phyloP scores from a whole-genome alignment of 2,888 invertebrate genomes.

The Coelopa pilipes region DNA sequence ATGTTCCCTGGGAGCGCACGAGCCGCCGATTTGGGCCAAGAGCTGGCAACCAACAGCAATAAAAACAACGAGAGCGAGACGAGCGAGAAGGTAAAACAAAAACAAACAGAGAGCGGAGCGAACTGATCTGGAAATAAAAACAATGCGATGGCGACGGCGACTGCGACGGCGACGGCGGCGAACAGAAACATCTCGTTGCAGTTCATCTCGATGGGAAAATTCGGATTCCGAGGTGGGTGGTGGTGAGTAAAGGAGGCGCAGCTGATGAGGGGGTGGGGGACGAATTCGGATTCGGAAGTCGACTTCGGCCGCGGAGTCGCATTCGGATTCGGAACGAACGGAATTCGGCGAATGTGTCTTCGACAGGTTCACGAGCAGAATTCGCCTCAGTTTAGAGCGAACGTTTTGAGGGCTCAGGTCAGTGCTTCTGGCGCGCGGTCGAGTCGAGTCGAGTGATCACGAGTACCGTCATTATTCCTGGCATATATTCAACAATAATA shows the following conservation, averaged over 20 bases:
- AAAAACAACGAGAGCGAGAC: too few relatives aligned
- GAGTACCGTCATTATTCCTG: too few relatives aligned
- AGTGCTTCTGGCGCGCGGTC: slow-evolving; percentile 42
- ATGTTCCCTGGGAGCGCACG: too few relatives aligned
- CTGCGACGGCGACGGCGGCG: neutral
- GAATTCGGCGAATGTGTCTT: slow-evolving; percentile 31
- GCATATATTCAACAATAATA: too few relatives aligned
- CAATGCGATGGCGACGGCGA: neutral
- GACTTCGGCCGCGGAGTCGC: too few relatives aligned
- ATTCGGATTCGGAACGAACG: slow-evolving; percentile 30
- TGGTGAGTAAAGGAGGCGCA: too few relatives aligned
- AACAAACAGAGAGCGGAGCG: neutral
- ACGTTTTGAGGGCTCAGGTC: slow-evolving; percentile 62
- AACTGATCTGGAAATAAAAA: neutral
- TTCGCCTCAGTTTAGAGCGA: slow-evolving; percentile 61
- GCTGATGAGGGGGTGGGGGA: too few relatives aligned
- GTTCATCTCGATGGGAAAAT: slow-evolving; percentile 28
- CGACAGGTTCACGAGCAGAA: slow-evolving; percentile 37
- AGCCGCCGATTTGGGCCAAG: slow-evolving; percentile 28
- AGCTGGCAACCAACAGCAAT: too few relatives aligned
- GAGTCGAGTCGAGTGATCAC: too few relatives aligned
- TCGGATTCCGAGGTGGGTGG: too few relatives aligned
- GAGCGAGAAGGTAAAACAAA: too few relatives aligned
- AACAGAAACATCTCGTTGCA: slow-evolving; percentile 19
- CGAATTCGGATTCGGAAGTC: too few relatives aligned